phyloP scores from a whole-genome alignment of 2,888 invertebrate genomes.

The Dryocosmus kuriphilus region DNA sequence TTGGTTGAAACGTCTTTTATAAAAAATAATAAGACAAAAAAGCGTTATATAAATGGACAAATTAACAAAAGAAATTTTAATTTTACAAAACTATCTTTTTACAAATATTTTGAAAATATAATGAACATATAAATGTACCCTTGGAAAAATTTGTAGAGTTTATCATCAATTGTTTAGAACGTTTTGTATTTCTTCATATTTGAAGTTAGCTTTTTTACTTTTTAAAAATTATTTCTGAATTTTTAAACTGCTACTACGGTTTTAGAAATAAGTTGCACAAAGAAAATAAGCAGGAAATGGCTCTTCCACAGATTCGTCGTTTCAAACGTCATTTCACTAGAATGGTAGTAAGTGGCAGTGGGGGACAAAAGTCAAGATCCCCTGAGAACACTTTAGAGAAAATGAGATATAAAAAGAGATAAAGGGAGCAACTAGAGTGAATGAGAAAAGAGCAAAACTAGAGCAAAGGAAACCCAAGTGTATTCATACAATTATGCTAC shows the following conservation, averaged over 20 bases:
- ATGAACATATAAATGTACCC: no score
- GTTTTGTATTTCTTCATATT: no score
- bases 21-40: no score
- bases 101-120: no score
- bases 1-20: no score
- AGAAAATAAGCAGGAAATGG: conserved; percentile 6
- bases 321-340: conserved; percentile 24
- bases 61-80: no score
- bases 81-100: no score
- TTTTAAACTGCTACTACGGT: neutral
- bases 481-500: neutral
- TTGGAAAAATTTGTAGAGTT: no score
- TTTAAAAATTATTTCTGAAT: neutral
- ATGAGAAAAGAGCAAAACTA: neutral
- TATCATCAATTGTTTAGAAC: no score
- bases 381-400: conserved; percentile 46
- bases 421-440: neutral
- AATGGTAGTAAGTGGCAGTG: conserved; percentile 21
- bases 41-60: no score
- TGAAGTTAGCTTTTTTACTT: no score
- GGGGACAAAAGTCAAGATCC: conserved; percentile 41
- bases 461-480: neutral
- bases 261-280: neutral
- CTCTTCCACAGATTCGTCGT: conserved; percentile 33
- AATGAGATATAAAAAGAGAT: conserved; percentile 32